These are phyloP conservation scores for Gracilinanus agilis DNA, from an alignment of 2,113 vertebrate genomes.

Conservation along the genomic window DNA sequence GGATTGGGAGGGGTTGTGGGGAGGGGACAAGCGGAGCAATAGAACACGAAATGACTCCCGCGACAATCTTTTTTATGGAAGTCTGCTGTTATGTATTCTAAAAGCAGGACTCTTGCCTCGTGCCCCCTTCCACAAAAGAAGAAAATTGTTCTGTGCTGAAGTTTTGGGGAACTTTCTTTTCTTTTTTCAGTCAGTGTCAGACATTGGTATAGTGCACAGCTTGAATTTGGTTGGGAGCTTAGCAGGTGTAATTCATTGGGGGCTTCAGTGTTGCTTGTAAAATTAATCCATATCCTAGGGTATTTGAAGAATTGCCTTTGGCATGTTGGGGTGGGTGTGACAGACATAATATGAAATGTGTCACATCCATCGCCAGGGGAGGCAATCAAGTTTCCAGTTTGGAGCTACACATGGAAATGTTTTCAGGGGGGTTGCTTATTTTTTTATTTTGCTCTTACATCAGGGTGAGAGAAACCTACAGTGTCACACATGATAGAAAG, in stretches of 20 bases:
- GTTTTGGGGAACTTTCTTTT: constrained; percentile 62
- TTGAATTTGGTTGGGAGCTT: constrained; percentile 96
- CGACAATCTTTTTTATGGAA: constrained; percentile 85
- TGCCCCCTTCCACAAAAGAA: constrained; percentile 82
- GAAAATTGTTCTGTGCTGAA: constrained; percentile 79
- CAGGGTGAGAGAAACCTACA: constrained; percentile 67
- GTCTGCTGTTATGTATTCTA: constrained; percentile 85
- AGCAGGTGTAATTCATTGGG: constrained; percentile 80
- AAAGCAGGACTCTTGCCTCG: constrained; percentile 85
- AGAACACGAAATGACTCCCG: constrained; percentile 84
- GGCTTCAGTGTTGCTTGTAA: constrained; percentile 81
- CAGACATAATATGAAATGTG: constrained; percentile 59
- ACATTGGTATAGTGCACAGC: constrained; percentile 92
- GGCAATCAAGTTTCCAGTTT: constrained; percentile 61
- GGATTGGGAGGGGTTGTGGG: constrained; percentile 82
- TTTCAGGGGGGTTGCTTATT: constrained; percentile 31
- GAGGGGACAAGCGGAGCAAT: constrained; percentile 83
- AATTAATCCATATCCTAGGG: constrained; percentile 79
- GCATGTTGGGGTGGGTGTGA: constrained; percentile 58
- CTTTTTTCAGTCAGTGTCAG: constrained; percentile 82
- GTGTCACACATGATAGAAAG: constrained; percentile 22
- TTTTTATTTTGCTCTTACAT: constrained; percentile 50
- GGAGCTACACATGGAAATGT: constrained; percentile 61
- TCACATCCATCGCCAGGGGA: constrained; percentile 56
- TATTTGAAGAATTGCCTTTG: constrained; percentile 74